These are phyloP conservation scores for Julus scanicus DNA, from an alignment of 2,888 invertebrate species.

Conservation along the genomic window DNA sequence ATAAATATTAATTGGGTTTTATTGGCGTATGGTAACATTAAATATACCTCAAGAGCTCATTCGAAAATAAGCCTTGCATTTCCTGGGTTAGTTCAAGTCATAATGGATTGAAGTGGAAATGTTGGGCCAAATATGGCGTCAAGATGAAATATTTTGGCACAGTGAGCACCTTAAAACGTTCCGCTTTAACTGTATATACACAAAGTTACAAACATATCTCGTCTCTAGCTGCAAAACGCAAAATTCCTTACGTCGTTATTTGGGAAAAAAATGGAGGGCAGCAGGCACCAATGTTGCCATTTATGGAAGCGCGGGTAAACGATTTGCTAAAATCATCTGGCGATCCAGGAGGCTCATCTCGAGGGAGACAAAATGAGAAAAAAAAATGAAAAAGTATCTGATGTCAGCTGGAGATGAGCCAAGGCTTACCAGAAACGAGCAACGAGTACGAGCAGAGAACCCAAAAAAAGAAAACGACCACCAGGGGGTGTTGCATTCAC, in stretches of 20 bases:
- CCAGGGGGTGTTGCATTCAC: neutral
- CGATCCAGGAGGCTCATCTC: conserved; percentile 19
- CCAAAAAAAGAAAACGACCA: neutral
- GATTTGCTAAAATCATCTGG: conserved; percentile 19
- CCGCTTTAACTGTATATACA: neutral
- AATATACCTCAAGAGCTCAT: too few species aligned
- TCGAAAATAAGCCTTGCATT: neutral
- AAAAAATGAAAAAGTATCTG: neutral
- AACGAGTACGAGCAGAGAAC: neutral
- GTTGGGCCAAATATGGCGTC: neutral
- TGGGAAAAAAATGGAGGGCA: neutral
- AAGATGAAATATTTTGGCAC: neutral
- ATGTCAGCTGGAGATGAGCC: neutral
- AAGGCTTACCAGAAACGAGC: neutral
- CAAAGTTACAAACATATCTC: neutral
- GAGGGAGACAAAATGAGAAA: neutral
- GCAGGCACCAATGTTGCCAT: neutral
- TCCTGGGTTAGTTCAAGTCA: neutral
- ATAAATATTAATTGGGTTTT: too few species aligned
- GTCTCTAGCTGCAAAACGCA: neutral
- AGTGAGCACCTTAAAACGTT: neutral
- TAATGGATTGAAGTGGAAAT: neutral
- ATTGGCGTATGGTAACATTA: too few species aligned
- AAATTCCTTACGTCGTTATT: neutral
- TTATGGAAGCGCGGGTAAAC: conserved; percentile 18